Conservation (phyloP, 2,113 vertebrate genomes). For the Lethenteron reissneri region DNA sequence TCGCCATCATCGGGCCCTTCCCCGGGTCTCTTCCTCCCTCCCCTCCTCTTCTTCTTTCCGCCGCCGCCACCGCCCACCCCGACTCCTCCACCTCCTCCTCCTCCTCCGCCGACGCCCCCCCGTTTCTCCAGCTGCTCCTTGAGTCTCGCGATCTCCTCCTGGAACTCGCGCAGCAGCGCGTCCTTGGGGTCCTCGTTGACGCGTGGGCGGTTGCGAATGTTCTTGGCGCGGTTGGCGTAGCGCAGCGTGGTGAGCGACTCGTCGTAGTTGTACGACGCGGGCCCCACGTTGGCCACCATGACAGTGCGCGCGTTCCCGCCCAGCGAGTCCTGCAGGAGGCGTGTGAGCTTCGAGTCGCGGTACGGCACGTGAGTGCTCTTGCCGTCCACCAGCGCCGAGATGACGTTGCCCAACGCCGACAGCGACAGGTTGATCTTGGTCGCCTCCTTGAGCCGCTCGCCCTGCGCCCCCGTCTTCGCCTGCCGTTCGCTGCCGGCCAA, state of each 20-base stretch:
- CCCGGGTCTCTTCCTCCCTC: constrained; percentile 5
- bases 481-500: constrained; percentile 82
- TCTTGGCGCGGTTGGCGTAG: constrained; percentile 81
- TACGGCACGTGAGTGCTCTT: constrained; percentile 73
- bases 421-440: constrained; percentile 91
- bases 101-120: constrained; percentile 42
- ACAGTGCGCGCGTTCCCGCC: constrained; percentile 84
- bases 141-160: constrained; percentile 66
- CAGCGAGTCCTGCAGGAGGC: constrained; percentile 75
- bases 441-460: constrained; percentile 60
- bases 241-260: constrained; percentile 72
- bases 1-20: constrained; percentile 20
- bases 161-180: constrained; percentile 69
- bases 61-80: constrained; percentile 25
- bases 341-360: constrained; percentile 86
- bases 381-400: constrained; percentile 65
- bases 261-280: constrained; percentile 49
- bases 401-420: constrained; percentile 75
- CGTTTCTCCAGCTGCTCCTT: constrained; percentile 70
- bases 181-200: constrained; percentile 94
- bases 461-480: constrained; percentile 37
- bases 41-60: constrained; percentile 20
- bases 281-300: constrained; percentile 79
- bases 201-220: constrained; percentile 80
- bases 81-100: constrained; percentile 33